Conservation (phyloP, 2,797 vertebrate species). For the Pangasius mekongensis region DNA sequence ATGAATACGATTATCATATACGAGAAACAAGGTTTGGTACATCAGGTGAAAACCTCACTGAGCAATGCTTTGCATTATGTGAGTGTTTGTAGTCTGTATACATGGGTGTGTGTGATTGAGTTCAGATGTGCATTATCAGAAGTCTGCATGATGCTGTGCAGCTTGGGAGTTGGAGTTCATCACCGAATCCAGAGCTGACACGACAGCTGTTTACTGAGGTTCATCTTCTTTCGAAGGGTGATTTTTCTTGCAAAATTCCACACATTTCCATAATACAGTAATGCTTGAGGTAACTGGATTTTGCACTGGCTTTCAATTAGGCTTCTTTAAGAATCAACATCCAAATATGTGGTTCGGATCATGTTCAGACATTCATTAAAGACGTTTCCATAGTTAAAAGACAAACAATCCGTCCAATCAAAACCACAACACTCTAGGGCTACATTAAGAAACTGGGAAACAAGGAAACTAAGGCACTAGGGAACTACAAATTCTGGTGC, state of each 20-base stretch:
- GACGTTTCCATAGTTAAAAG: slow-evolving; percentile 3
- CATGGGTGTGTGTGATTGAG: neutral
- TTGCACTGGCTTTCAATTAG: neutral
- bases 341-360: neutral
- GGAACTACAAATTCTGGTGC: slow-evolving; percentile 18
- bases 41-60: neutral
- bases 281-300: neutral
- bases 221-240: neutral
- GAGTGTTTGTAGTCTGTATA: neutral
- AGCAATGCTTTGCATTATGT: neutral
- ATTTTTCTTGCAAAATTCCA: neutral
- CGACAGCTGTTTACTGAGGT: neutral
- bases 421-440: slow-evolving; percentile 20
- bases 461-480: neutral
- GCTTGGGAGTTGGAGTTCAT: neutral
- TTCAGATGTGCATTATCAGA: neutral
- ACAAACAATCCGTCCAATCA: neutral
- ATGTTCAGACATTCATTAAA: neutral
- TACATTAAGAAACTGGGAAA: neutral
- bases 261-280: neutral
- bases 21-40: neutral
- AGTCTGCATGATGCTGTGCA: neutral
- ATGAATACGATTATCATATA: neutral
- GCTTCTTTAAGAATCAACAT: neutral
- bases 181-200: neutral